Evolutionary conservation across 2,888 invertebrate genomes (phyloP), one percentile per base, ranked within the genome.

Genomic region (Sepiola atlantica): DNA sequence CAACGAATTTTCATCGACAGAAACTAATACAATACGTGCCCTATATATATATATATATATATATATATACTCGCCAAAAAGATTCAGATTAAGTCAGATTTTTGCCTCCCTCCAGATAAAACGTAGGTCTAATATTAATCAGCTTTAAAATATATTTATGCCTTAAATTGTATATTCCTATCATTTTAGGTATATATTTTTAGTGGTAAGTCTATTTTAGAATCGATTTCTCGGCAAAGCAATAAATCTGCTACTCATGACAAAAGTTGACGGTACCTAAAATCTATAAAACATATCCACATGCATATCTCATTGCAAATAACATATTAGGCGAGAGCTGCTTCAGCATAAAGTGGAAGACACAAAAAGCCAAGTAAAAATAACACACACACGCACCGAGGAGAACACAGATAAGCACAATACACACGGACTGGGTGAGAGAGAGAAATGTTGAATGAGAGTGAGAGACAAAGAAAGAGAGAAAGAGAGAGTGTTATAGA

Each of bases 1-100:
- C n/a, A n/a, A n/a, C n/a, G n/a, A n/a, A n/a, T n/a, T n/a, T n/a
- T n/a, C n/a, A n/a, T n/a, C n/a, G n/a, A n/a, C n/a, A n/a, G n/a
- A n/a, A n/a, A n/a, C n/a, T n/a, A n/a, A n/a, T n/a, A n/a, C n/a
- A n/a, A n/a, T n/a, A n/a, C n/a, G n/a, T n/a, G n/a, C n/a, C n/a
- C n/a, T n/a, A n/a, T n/a, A n/a, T 61, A 61, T 61, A 61, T 61
- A 61, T 61, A 61, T 61, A 61, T 61, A 61, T 61, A 61, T 61
- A 61, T 24, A 61, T 61, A 61, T 21, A 61, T 8, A 24, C 55
- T 6, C 6, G 28, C 3, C 61, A 28, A 10, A 28, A 6, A 28
- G 10, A 6, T 28, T 24, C 61, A 8, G 28, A 24, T 1, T 24
- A 21, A 24, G 8, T 24, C 24, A 21, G 8, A 21, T 24, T 21